Evolutionary conservation across 2,888 invertebrate genomes (phyloP), one percentile per base, ranked within the genome.

Genomic region (Busseola fusca): DNA sequence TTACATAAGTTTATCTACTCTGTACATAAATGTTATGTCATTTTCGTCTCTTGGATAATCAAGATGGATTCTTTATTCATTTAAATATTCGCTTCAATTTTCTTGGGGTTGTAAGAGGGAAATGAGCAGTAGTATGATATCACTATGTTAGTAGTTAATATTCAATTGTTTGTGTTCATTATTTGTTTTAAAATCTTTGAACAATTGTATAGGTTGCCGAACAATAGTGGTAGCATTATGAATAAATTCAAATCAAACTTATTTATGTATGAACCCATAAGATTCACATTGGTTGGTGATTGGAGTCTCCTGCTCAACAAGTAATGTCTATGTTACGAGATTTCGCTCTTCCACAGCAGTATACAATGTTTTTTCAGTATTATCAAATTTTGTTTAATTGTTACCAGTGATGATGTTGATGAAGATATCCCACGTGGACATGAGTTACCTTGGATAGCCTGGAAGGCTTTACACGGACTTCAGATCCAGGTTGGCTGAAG

Each of bases 1-100:
- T 74, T 75, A 64, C 1, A 34, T 72, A 48, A 75, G 21, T 42
- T 34, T 45, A 27, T 69, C 27, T n/a, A 56, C 4, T 52, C 14
- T 10, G 45, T 34, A n/a, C n/a, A 10, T 42, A 16, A 4, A 21
- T 52, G 9, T 70, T 48, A 65, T 30, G 21, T 12, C 25, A 56
- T 75, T 48, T 16, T 72, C 21, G 14, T 21, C 10, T 56, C 34
- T 34, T 63, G 9, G 34, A 34, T 74, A 16, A 71, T 42, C 34
- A n/a, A 30, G n/a, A 68, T 68, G n/a, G 37, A 9, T 69, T 69
- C 18, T 52, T 30, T 25, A 18, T 3, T 52, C 40, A 48, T 10
- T 66, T 21, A 2, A 25, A 18, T 64, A 34, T 34, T 64, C 4
- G 25, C 12, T 37, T 27, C 1, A 21, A 2, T 14, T 67, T 37